Evolutionary conservation across 2,888 invertebrate genomes (phyloP), one percentile per base, ranked within the genome.

Genomic region (Eupithecia abbreviata): DNA sequence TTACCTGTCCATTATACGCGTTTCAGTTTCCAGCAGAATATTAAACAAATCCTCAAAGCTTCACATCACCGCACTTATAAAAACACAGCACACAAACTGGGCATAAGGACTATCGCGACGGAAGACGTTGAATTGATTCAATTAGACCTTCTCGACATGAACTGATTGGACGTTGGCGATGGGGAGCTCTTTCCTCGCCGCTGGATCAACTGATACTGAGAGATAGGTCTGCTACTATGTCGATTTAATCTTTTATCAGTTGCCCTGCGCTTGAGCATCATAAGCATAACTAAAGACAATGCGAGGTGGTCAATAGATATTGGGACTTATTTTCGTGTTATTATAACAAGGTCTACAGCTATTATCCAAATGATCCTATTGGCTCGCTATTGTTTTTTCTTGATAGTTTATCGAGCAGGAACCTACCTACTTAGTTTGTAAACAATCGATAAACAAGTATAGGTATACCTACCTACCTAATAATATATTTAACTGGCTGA

Each of bases 41-140:
- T 5, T 66, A 74, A 71, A 73, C 62, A 68, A 58, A 67, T 77
- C 45, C 71, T 51, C 12, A 77, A 62, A 74, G 71, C 77, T 68
- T 84, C 85, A 87, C 84, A 80, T 82, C 84, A 86, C 85, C 79
- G 76, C 83, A 86, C 82, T 83, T 76, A 42, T 79, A 77, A 55
- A 78, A 30, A 79, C 82, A 84, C 81, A 79, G 75, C 82, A 84
- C 83, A 81, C 76, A 82, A 80, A 79, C 55, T 67, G 72, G 51
- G 65, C 73, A 77, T 72, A 62, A 73, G 78, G 81, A 79, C 82
- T 85, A 88, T 91, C 86, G 85, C 90, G 88, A 88, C 91, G 92
- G 93, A 92, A 90, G 90, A 89, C 90, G 90, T 90, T 92, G 89
- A 92, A 90, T 92, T 92, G 91, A 94, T 93, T 91, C 90, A 94